Percentiles rank a stretch among this genome's conserved stretches.
These are phyloP conservation scores for Luehdorfia chinensis DNA, from an alignment of 1,140 invertebrate genomes.

Conservation along the genomic window DNA sequence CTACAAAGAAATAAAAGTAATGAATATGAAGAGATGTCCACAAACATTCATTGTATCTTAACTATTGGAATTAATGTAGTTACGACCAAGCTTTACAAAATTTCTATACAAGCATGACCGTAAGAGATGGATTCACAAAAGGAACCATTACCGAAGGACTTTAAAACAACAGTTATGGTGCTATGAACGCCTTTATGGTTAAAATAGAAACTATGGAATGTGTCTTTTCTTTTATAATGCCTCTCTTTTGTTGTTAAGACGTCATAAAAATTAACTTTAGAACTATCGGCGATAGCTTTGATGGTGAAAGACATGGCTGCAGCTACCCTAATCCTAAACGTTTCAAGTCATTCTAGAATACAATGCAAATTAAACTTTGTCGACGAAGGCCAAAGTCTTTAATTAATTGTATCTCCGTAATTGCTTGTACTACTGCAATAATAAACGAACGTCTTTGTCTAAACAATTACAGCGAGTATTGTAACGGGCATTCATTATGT, in stretches of 20 bases:
- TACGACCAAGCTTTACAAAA: conserved; percentile 23
- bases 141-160: conserved; percentile 31
- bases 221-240: conserved; percentile 54
- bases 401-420: conserved; percentile 8
- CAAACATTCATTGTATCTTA: conserved; percentile 40
- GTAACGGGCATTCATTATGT: conserved; percentile 67
- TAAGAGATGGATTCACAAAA: conserved; percentile 37
- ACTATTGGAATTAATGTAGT: conserved; percentile 43
- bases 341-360: conserved; percentile 12
- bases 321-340: conserved; percentile 8
- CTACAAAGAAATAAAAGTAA: conserved; percentile 31
- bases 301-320: conserved; percentile 49
- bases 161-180: conserved; percentile 60
- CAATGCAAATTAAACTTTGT: conserved; percentile 20
- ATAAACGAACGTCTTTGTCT: conserved; percentile 47
- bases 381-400: conserved; percentile 15
- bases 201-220: conserved; percentile 46
- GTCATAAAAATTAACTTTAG: conserved; percentile 71
- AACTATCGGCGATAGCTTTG: conserved; percentile 62
- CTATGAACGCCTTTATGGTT: conserved; percentile 34
- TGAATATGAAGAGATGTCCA: conserved; percentile 45
- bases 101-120: conserved; percentile 30
- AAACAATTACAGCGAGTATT: conserved; percentile 70
- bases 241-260: conserved; percentile 48
- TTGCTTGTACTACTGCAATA: not conserved